Base-by-base conservation (phyloP, 2,888 invertebrate genomes). In the Lysandra coridon region DNA sequence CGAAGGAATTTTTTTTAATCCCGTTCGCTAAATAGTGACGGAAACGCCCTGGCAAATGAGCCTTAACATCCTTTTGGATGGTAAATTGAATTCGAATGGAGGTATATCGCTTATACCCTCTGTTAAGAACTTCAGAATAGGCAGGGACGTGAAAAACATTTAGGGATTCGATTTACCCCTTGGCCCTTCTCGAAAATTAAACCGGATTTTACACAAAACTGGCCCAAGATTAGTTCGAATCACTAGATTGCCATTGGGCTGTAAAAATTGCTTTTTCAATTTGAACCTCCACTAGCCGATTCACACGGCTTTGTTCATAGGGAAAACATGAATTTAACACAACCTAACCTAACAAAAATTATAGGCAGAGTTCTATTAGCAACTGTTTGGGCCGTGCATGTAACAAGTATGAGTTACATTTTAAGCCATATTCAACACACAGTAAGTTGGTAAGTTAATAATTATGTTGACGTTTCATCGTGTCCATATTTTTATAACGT, bases 71-170 rank as follows among this genome's bases (percentile, higher is more conserved):
- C 90, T 89, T 89, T 91, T 90, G 89, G 89, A 88, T 89, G 88
- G 90, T 88, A 91, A 93, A 94, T 93, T 92, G 92, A 94, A 94
- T 92, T 88, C 87, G 87, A 91, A 92, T 89, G 86, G 90, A 87
- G 83, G 84, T 88, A 88, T 89, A 88, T 86, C 89, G 87, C 87
- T 89, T 87, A 85, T 87, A 86, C 85, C 87, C 86, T 87, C 86
- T 84, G 90, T 90, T 92, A 92, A 92, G 89, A 90, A 90, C 86
- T 92, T 91, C 90, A 90, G 91, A 92, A 92, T 92, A 91, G 89
- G 88, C 86, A 88, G 88, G 89, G 90, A 88, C 87, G 89, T 88
- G 88, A 85, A 89, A 88, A 89, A 88, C 88, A 87, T 89, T 90
- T 89, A 90, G 87, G 88, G 86, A 85, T 87, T 86, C 88, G 86